phyloP scores from a whole-genome alignment of 2,113 vertebrate species.

The Megaceryle maxima region DNA sequence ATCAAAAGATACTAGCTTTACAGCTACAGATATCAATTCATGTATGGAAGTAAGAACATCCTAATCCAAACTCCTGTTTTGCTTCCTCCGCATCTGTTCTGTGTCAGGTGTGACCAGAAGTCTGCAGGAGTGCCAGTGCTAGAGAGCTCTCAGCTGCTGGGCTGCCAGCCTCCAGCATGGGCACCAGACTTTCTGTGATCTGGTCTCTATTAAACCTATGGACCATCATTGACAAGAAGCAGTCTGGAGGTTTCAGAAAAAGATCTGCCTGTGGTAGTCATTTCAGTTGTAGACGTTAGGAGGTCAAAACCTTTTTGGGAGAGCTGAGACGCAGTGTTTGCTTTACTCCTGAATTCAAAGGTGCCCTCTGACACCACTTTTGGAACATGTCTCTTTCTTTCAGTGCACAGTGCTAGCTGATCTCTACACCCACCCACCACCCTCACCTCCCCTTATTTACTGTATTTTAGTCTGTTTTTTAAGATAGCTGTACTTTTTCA shows the following conservation, averaged over 20 bases:
- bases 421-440: neutral
- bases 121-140: neutral
- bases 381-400: slow-evolving; percentile 42
- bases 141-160: neutral
- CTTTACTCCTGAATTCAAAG: slow-evolving; percentile 50
- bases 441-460: neutral
- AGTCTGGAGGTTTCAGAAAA: slow-evolving; percentile 55
- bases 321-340: slow-evolving; percentile 44
- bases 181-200: neutral
- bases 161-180: neutral
- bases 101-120: neutral
- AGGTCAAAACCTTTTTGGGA: slow-evolving; percentile 48
- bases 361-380: slow-evolving; percentile 49
- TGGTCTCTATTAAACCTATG: neutral
- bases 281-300: slow-evolving; percentile 47
- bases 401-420: slow-evolving; percentile 30
- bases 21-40: neutral
- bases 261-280: slow-evolving; percentile 14
- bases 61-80: neutral
- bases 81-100: neutral
- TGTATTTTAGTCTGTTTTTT: slow-evolving; percentile 54
- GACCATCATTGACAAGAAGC: slow-evolving; percentile 7
- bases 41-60: neutral
- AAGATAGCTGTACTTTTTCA: neutral
- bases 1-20: neutral